Conservation (phyloP, 2,797 vertebrate species). For the Sebastes jordani region DNA sequence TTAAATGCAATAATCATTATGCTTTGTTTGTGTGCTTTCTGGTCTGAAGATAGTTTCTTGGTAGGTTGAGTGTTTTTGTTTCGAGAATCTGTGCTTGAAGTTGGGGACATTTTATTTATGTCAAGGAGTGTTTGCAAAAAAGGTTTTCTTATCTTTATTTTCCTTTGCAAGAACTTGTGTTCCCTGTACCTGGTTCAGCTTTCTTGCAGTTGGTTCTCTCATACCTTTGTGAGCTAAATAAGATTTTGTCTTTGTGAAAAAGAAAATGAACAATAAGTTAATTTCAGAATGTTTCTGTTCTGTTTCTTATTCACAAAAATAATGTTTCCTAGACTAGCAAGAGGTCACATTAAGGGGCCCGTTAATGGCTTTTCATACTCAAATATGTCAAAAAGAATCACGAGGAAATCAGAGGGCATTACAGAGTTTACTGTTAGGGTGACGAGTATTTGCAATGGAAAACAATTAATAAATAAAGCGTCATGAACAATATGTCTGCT, state of each 20-base stretch:
- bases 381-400: neutral
- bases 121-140: conserved; percentile 1
- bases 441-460: neutral
- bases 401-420: neutral
- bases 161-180: neutral
- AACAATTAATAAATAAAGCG: conserved; percentile 13
- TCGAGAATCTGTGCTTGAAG: neutral
- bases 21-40: neutral
- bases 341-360: neutral
- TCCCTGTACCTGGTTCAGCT: neutral
- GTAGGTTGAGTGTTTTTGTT: neutral
- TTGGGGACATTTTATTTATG: neutral
- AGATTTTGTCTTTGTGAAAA: neutral
- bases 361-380: neutral
- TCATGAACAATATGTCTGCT: neutral
- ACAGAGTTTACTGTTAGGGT: neutral
- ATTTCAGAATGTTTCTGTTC: neutral
- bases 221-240: neutral
- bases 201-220: neutral
- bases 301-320: neutral
- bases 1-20: neutral
- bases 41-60: neutral
- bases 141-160: conserved; percentile 18
- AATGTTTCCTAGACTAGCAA: neutral
- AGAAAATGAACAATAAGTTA: neutral